Evolutionary conservation across 2,888 invertebrate species (phyloP).

Genomic region (Notodonta ziczac): DNA sequence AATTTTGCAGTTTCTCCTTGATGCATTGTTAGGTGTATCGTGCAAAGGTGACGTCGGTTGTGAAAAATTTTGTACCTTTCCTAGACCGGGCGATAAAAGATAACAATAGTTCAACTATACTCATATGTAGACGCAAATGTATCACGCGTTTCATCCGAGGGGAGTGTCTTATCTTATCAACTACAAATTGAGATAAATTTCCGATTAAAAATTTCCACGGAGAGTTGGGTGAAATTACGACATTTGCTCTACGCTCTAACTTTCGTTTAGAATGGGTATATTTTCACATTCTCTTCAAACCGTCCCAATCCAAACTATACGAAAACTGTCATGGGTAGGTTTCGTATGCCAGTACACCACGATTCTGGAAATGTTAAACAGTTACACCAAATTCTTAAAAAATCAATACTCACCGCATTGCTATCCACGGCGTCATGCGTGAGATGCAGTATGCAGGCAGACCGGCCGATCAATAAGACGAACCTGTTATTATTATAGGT

Average conservation of each 20-base stretch:
- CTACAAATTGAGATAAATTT: slow-evolving; percentile 59
- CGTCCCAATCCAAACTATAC: too few relatives aligned
- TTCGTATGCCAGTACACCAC: too few relatives aligned
- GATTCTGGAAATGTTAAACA: too few relatives aligned
- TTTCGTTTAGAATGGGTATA: slow-evolving; percentile 6
- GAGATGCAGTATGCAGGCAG: slow-evolving; percentile 30
- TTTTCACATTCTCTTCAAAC: too few relatives aligned
- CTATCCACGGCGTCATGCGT: slow-evolving; percentile 3
- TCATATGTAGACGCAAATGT: slow-evolving; percentile 58
- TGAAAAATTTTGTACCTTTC: slow-evolving; percentile 53
- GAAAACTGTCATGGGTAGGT: too few relatives aligned
- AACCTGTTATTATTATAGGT: too few relatives aligned
- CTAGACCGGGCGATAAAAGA: slow-evolving; percentile 51
- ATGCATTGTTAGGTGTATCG: slow-evolving; percentile 3
- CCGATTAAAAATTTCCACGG: slow-evolving; percentile 72
- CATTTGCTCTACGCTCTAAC: slow-evolving; percentile 36
- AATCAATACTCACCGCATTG: slow-evolving; percentile 17
- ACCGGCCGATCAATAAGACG: slow-evolving; percentile 30
- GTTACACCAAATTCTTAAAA: slow-evolving; percentile 15
- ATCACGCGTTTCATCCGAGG: slow-evolving; percentile 63
- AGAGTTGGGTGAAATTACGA: slow-evolving; percentile 48
- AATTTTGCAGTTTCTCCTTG: neutral
- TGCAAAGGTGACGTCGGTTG: slow-evolving; percentile 22
- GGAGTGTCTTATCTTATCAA: slow-evolving; percentile 75
- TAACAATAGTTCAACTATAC: slow-evolving; percentile 48